These are phyloP conservation scores for Chromoteleia sp. DNA, from an alignment of 2,888 invertebrate species.

Conservation along the genomic window DNA sequence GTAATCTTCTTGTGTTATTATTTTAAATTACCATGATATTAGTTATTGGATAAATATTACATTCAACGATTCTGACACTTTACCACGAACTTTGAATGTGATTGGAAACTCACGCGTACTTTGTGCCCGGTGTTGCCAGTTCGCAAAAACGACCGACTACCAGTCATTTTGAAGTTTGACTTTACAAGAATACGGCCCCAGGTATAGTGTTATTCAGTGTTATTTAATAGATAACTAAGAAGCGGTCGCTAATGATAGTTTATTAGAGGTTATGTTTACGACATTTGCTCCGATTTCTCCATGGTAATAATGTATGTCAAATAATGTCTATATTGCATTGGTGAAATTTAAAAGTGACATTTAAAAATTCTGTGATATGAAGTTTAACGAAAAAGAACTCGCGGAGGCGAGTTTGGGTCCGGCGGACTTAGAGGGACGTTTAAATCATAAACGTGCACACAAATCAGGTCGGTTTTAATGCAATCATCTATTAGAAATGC, in stretches of 20 bases:
- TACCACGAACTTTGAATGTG: no score
- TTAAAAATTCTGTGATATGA: constrained; percentile 85
- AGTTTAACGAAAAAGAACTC: constrained; percentile 90
- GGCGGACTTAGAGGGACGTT: constrained; percentile 89
- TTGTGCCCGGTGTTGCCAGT: no score
- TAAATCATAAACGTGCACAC: constrained; percentile 88
- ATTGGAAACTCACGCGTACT: no score
- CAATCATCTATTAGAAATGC: constrained; percentile 9
- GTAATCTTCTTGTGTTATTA: no score
- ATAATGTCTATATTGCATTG: neutral
- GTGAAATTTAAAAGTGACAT: constrained; percentile 24
- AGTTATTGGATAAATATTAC: no score
- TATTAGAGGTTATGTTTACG: constrained; percentile 55
- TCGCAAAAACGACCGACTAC: no score
- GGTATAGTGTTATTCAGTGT: no score
- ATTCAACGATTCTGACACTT: no score
- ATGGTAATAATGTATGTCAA: constrained; percentile 5
- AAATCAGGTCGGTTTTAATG: constrained; percentile 78
- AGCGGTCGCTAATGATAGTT: neutral
- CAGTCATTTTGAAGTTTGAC: no score
- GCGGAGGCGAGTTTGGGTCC: constrained; percentile 87
- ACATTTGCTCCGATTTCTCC: constrained; percentile 34
- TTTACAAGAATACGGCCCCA: no score
- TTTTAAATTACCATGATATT: no score
- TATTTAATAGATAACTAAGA: neutral